Conservation (phyloP, 2,888 invertebrate species). For the Nephrotoma appendiculata region DNA sequence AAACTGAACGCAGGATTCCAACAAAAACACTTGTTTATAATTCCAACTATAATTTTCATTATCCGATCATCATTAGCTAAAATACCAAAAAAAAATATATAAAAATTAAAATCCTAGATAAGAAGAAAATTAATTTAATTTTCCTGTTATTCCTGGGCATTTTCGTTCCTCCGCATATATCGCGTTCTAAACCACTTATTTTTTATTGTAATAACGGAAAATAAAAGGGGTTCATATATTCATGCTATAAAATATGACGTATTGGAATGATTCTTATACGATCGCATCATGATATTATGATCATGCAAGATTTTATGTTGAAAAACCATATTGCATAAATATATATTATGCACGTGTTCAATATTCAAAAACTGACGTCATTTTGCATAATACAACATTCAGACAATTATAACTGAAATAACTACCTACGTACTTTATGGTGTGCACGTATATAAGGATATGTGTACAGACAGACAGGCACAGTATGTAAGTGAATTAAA, state of each 20-base stretch:
- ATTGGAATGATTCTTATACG: not conserved
- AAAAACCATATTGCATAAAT: conserved; percentile 1
- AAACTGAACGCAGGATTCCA: not conserved
- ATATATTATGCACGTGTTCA: not conserved
- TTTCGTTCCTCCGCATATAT: not conserved
- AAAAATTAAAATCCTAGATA: not conserved
- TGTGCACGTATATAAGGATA: too few species aligned
- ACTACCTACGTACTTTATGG: not conserved
- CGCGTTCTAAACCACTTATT: not conserved
- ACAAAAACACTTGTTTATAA: not conserved
- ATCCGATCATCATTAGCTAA: not conserved
- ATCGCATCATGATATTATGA: conserved; percentile 3
- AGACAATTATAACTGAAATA: not conserved
- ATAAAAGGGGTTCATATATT: not conserved
- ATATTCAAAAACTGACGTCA: not conserved
- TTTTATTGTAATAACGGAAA: not conserved
- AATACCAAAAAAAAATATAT: not conserved
- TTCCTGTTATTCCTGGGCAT: not conserved
- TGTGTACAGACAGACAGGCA: not conserved
- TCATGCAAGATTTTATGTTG: conserved; percentile 1
- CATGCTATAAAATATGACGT: not conserved
- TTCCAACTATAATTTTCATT: not conserved
- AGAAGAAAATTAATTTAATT: not conserved
- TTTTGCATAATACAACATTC: not conserved
- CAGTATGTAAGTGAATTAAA: not conserved